Evolutionary conservation across 2,797 vertebrate genomes (phyloP), one percentile per base, ranked within the genome.

Genomic region (Sebastes taczanowskii): DNA sequence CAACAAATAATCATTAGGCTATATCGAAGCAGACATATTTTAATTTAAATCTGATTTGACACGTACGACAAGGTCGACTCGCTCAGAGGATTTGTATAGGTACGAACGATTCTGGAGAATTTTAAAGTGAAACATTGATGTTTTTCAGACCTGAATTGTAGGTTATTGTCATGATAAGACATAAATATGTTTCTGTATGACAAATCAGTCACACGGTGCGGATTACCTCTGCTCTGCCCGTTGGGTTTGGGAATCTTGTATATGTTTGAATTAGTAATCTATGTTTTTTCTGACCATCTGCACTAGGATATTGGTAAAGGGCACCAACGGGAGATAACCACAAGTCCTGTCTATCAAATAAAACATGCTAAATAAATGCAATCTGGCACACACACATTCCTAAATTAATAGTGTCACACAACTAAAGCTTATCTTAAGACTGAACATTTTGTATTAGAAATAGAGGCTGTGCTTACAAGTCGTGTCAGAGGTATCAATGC

Each of bases 401-500:
- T 84, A 83, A 52, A 85, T 78, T 74, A 83, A 88, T 86, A 83
- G 84, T 86, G 84, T 79, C 81, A 63, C 80, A 55, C 56, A 68
- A 64, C 72, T 34, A 30, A 79, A 85, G 86, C 88, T 90, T 89
- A 91, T 89, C 77, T 82, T 27, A 60, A 59, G 67, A 73, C 84
- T 74, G 77, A 82, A 70, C 77, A 81, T 90, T 89, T 89, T 83
- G 73, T 80, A 75, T 83, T 82, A 69, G 72, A 88, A 87, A 88
- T 60, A 71, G 75, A 83, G 76, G 74, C 81, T 66, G 73, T 76
- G 82, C 76, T 86, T 68, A 78, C 84, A 78, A 78, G 84, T 81
- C 80, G 53, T 88, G 83, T 90, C 80, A 83, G 82, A 86, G 67
- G 78, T 91, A 89, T 90, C 88, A 85, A 79, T 88, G 80, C 84